These are phyloP conservation scores for Eulemur albifrons DNA, from an alignment of 2,797 vertebrate species.

Conservation along the genomic window DNA sequence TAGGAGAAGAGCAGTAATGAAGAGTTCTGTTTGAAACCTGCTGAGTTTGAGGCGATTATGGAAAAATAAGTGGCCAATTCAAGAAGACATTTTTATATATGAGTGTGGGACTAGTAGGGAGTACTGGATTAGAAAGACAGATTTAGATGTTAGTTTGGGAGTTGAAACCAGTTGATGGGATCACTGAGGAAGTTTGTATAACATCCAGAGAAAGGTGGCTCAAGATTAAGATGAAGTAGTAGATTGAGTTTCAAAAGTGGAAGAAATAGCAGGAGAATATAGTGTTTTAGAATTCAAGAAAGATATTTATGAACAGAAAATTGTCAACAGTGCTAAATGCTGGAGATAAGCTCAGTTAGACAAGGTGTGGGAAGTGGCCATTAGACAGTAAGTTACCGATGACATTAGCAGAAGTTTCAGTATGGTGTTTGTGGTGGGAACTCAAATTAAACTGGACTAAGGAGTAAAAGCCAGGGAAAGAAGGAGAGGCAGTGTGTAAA, in stretches of 20 bases:
- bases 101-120: not conserved
- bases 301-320: not conserved
- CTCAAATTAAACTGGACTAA: not conserved
- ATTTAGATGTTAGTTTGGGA: not conserved
- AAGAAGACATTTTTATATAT: not conserved
- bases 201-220: not conserved
- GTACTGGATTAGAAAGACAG: not conserved
- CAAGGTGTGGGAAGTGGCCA: rapidly evolving
- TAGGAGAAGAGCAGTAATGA: not conserved
- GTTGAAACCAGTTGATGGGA: not conserved
- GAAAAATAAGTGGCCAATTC: not conserved
- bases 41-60: not conserved
- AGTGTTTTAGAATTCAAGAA: not conserved
- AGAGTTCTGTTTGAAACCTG: not conserved
- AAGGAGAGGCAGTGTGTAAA: not conserved
- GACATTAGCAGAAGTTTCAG: not conserved
- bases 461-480: not conserved
- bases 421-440: not conserved
- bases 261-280: not conserved
- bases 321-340: not conserved
- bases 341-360: not conserved
- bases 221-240: not conserved
- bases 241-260: not conserved
- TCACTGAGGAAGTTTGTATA: not conserved
- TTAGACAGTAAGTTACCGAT: not conserved